Base-by-base conservation (phyloP, 2,113 vertebrate species). In the Colaptes auratus region DNA sequence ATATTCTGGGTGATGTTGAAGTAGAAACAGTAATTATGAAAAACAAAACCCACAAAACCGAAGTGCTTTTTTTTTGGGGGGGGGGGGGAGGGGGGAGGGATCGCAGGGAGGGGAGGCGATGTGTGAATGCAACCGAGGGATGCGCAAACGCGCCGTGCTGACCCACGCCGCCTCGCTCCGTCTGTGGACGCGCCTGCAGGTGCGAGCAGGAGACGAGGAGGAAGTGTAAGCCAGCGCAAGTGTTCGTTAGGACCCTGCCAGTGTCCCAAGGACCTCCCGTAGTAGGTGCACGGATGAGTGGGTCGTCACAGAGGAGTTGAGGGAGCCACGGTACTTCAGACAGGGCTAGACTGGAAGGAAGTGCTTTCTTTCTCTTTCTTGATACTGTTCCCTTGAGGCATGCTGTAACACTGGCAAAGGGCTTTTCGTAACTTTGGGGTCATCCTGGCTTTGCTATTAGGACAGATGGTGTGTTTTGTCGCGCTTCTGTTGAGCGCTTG, bases 351-450 rank as follows among this genome's bases (percentile, higher is more conserved):
- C 44, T 10, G 65, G 48, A 7, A 1, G 44, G 52, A 36, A 4
- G 1, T 6, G 4, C 24, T 33, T 11, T 8, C 39, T 4, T 15
- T 18, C 1, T 17, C 13, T 27, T 30, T 3, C 55, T 3, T 3
- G 18, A 3, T 12, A 53, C 20, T 2, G 31, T 31, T 14, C 11
- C 3, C 46, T 0, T 0, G 58, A 3, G 18, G 33, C 39, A 1
- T 2, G 50, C 55, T 18, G 20, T 5, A 0, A 23, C 1, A 7
- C 12, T 4, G 50, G 12, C 6, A 0, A 2, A 53, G 1, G 42
- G 36, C 33, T 50, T 33, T 9, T 7, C 4, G 0, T 7, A 9
- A 28, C 30, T 53, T 2, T 5, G 73, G 60, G 52, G 21, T 19
- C 59, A 0, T 2, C 6, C 6, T 8, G 91, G 64, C 42, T 4